phyloP scores from a whole-genome alignment of 2,888 invertebrate species.

The Perithous albicinctus region DNA sequence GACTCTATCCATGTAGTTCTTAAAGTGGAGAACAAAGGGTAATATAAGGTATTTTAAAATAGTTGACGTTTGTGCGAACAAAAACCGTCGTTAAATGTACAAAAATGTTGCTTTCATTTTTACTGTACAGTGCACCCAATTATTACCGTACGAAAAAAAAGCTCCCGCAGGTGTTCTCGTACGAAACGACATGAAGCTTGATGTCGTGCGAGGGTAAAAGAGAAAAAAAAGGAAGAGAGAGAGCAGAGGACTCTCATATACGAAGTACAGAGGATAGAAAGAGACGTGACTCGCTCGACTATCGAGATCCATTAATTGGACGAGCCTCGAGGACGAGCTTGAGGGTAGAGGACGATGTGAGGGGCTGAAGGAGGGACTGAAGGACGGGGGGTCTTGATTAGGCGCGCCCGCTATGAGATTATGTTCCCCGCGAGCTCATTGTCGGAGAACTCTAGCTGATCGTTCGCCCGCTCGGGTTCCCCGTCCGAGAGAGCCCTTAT shows the following conservation, averaged over 20 bases:
- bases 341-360: not conserved
- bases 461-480: conserved; percentile 38
- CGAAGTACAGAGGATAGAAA: conserved; percentile 21
- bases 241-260: not conserved
- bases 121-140: not conserved
- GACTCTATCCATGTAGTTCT: too few relatives aligned
- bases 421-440: conserved; percentile 65
- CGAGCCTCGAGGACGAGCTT: conserved; percentile 48
- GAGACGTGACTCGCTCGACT: conserved; percentile 29
- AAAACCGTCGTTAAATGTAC: too few relatives aligned
- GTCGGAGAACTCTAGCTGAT: conserved; percentile 58
- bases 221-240: not conserved
- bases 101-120: too few relatives aligned
- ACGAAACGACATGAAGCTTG: not conserved
- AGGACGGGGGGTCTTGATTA: conserved; percentile 59
- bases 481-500: conserved; percentile 40
- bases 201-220: conserved; percentile 5
- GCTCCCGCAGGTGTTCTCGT: conserved; percentile 12
- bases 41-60: too few relatives aligned
- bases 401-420: conserved; percentile 62
- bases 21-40: too few relatives aligned
- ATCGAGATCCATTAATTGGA: conserved; percentile 67
- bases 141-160: conserved; percentile 18
- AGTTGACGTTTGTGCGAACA: too few relatives aligned
- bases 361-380: too few relatives aligned